These are phyloP conservation scores for Oryzias woworae DNA, from an alignment of 2,113 vertebrate species.

Conservation along the genomic window DNA sequence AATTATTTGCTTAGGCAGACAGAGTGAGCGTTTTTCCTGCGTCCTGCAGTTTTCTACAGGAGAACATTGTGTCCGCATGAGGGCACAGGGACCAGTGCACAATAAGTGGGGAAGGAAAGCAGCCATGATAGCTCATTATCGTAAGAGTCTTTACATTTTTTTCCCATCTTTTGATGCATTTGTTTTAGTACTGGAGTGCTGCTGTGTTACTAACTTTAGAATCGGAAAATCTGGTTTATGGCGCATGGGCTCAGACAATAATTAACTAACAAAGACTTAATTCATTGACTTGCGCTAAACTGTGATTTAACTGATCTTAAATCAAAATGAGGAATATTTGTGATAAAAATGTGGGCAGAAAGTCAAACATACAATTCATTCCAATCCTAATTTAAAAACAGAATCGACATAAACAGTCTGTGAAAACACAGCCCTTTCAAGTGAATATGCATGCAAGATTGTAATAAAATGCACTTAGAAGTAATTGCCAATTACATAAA, in stretches of 20 bases:
- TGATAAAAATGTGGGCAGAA: not conserved
- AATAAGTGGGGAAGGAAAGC: constrained; percentile 35
- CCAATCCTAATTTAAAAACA: no score
- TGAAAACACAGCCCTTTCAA: no score
- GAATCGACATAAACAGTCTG: no score
- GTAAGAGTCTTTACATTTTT: constrained; percentile 17
- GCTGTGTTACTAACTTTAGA: constrained; percentile 9
- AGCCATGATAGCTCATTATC: constrained; percentile 41
- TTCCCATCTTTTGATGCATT: constrained; percentile 4
- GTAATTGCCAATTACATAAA: no score
- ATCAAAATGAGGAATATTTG: not conserved
- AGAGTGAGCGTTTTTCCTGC: constrained; percentile 76
- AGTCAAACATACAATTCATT: not conserved
- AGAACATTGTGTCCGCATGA: constrained; percentile 70
- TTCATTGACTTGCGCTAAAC: constrained; percentile 6
- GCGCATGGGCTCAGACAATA: constrained; percentile 11
- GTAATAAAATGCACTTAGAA: no score
- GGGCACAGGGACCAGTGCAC: constrained; percentile 44
- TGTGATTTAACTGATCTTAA: constrained; percentile 20
- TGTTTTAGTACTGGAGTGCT: constrained; percentile 10
- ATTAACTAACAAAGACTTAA: constrained; percentile 16
- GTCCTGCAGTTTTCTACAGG: constrained; percentile 71
- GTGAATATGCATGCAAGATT: no score
- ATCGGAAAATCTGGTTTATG: constrained; percentile 27
- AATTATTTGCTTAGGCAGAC: constrained; percentile 83